phyloP scores from a whole-genome alignment of 2,888 invertebrate species.

The Strigamia transsilvanica region DNA sequence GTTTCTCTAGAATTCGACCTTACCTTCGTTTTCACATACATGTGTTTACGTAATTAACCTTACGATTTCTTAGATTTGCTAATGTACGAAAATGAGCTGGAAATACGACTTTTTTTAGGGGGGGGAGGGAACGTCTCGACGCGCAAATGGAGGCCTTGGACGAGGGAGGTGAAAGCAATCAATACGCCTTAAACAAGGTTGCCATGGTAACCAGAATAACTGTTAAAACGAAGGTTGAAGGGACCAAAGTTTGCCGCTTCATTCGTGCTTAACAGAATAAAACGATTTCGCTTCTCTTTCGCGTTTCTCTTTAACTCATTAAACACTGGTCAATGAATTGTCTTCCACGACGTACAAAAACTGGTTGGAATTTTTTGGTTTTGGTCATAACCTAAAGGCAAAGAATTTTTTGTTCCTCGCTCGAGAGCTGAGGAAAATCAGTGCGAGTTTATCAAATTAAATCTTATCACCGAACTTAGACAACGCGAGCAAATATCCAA shows the following conservation, averaged over 20 bases:
- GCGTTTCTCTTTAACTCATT: neutral
- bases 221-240: conserved; percentile 7
- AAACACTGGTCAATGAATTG: neutral
- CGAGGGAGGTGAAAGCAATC: conserved; percentile 36
- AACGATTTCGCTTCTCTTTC: neutral
- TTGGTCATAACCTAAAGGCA: neutral
- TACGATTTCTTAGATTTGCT: neutral
- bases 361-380: neutral
- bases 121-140: conserved; percentile 3
- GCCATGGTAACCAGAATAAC: conserved; percentile 29
- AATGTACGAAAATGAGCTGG: neutral
- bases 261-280: neutral
- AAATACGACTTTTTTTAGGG: neutral
- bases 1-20: neutral
- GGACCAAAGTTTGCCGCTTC: conserved; percentile 3
- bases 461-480: neutral
- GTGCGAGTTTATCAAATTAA: neutral
- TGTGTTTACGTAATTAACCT: neutral
- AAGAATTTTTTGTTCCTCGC: neutral
- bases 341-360: neutral
- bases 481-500: neutral
- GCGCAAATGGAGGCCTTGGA: conserved; percentile 28
- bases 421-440: neutral
- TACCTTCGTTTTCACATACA: neutral
- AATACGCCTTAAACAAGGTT: conserved; percentile 40